Evolutionary conservation across 1,140 invertebrate genomes (phyloP).

Genomic region (Potamilus streckersoni): DNA sequence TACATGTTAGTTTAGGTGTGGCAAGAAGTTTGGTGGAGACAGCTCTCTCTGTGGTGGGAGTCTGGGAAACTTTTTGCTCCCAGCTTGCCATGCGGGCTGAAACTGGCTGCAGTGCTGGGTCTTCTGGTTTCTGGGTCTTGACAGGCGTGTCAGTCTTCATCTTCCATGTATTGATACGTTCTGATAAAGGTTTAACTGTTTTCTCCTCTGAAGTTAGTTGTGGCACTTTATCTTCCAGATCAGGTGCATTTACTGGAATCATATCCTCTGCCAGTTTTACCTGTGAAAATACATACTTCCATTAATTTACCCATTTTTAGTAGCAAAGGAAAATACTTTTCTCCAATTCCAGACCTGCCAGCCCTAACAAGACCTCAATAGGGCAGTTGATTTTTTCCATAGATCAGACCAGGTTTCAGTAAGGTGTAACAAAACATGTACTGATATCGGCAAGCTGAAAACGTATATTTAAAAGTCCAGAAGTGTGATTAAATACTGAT

Average conservation of each 20-base stretch:
- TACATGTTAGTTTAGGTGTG: too few species aligned
- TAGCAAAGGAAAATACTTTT: too few species aligned
- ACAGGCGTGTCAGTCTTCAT: conserved; percentile 27
- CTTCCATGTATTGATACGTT: conserved; percentile 41
- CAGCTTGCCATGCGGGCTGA: conserved; percentile 19
- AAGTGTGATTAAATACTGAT: too few species aligned
- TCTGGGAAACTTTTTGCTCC: conserved; percentile 34
- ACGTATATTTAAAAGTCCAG: too few species aligned
- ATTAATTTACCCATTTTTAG: background rate
- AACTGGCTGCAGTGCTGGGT: conserved; percentile 31
- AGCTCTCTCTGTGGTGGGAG: conserved; percentile 13
- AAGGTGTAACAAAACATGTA: too few species aligned
- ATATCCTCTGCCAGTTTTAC: conserved; percentile 15
- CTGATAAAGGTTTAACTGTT: conserved; percentile 43
- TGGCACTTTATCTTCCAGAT: conserved; percentile 2
- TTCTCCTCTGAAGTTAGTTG: conserved; percentile 32
- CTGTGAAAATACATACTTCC: conserved; percentile 1
- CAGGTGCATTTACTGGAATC: conserved; percentile 22
- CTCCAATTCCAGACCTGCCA: too few species aligned
- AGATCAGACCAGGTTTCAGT: too few species aligned
- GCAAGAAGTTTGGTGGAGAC: too few species aligned
- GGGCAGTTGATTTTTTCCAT: too few species aligned
- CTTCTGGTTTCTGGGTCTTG: conserved; percentile 21
- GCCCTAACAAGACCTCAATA: too few species aligned
- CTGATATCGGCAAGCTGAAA: too few species aligned